A percentile compares a stretch with the other conserved stretches of the same genome.
Evolutionary conservation across 2,888 invertebrate species (phyloP).

Genomic region (Volucella bombylans): DNA sequence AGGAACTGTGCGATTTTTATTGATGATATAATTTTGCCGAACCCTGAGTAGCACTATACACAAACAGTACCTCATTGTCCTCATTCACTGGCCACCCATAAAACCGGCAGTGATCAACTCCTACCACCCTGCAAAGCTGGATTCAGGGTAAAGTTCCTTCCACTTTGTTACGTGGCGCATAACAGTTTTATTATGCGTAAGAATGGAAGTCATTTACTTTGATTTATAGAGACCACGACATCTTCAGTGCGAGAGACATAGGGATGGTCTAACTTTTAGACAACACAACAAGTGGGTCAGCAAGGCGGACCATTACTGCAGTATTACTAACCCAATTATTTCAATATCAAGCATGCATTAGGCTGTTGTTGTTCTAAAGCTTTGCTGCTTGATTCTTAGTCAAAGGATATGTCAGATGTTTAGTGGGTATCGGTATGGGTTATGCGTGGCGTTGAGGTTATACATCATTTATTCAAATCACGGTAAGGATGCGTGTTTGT

Average conservation of each 20-base stretch:
- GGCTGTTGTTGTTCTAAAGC: conserved; percentile 54
- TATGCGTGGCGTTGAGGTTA: conserved; percentile 28
- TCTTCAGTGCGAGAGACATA: not conserved
- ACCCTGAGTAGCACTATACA: conserved; percentile 4
- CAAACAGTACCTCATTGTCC: conserved; percentile 36
- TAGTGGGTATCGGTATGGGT: not conserved
- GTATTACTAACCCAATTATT: conserved; percentile 63
- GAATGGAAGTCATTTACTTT: conserved; percentile 64
- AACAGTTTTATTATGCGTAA: conserved; percentile 69
- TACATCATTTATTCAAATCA: conserved; percentile 57
- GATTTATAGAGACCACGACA: conserved; percentile 63
- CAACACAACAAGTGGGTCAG: conserved; percentile 42
- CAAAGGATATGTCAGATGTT: conserved; percentile 37
- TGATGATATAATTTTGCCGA: conserved; percentile 57
- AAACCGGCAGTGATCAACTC: conserved; percentile 47
- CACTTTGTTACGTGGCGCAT: conserved; percentile 62
- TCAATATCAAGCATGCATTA: conserved; percentile 64
- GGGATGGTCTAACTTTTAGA: not conserved
- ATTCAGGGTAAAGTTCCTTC: conserved; percentile 28
- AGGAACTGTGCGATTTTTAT: conserved; percentile 57
- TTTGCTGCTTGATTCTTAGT: conserved; percentile 63
- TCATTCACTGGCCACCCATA: conserved; percentile 27
- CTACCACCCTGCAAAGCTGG: conserved; percentile 25
- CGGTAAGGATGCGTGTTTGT: not conserved
- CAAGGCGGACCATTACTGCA: conserved; percentile 31